phyloP scores from a whole-genome alignment of 2,888 invertebrate species.

The Atethmia centrago region DNA sequence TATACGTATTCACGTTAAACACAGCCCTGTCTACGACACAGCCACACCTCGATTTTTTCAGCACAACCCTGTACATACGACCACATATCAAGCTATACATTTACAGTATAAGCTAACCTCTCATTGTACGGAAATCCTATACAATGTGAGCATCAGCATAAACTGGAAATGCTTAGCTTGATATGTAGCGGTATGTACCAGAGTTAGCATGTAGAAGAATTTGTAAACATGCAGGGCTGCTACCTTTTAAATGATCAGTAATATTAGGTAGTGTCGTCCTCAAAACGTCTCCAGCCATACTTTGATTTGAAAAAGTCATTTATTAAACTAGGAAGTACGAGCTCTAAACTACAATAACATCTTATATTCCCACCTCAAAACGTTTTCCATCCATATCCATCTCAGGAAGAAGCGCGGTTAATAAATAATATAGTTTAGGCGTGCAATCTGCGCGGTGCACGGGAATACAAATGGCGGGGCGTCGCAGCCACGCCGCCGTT shows the following conservation, averaged over 20 bases:
- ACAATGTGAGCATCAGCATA: too few species aligned
- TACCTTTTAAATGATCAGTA: neutral
- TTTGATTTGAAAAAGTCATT: neutral
- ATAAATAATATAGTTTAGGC: slow-evolving; percentile 67
- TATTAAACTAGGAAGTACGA: slow-evolving; percentile 7
- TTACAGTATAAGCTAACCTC: too few species aligned
- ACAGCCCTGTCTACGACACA: too few species aligned
- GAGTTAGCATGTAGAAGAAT: neutral
- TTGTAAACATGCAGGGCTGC: neutral
- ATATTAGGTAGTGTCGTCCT: neutral
- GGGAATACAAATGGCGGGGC: slow-evolving; percentile 75
- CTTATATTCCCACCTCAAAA: slow-evolving; percentile 19
- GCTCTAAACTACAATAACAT: slow-evolving; percentile 5
- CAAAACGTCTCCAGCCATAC: neutral
- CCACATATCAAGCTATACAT: too few species aligned
- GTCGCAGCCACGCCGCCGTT: slow-evolving; percentile 59
- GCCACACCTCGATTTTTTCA: too few species aligned
- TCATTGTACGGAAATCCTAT: too few species aligned
- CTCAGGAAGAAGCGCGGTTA: slow-evolving; percentile 58
- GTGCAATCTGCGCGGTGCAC: slow-evolving; percentile 61
- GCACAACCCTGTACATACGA: too few species aligned
- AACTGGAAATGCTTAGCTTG: too few species aligned
- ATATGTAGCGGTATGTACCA: too few species aligned
- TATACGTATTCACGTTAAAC: too few species aligned
- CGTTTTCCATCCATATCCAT: slow-evolving; percentile 29